These are phyloP conservation scores for Bolinopsis microptera DNA, from an alignment of 37 sponge, comb jelly and placozoan species.

Conservation along the genomic window DNA sequence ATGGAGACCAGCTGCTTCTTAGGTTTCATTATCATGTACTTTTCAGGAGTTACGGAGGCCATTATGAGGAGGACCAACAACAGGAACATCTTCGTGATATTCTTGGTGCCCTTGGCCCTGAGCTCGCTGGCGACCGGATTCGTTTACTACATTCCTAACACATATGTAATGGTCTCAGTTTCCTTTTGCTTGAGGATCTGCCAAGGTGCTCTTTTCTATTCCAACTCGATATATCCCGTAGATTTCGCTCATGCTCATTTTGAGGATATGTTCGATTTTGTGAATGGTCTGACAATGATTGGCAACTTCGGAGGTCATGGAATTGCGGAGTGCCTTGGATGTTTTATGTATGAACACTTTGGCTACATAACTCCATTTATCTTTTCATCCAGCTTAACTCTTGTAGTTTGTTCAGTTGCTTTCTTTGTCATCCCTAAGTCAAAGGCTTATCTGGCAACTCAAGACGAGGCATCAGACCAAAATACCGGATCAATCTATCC, in stretches of 20 bases:
- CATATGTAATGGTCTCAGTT: not conserved
- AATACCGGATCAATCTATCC: not conserved
- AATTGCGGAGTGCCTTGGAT: not conserved
- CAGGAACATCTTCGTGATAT: not conserved
- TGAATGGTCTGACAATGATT: not conserved
- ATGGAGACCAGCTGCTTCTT: not conserved
- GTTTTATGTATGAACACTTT: not conserved
- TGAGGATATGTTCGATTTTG: not conserved
- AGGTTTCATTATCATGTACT: not conserved
- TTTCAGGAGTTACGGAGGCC: not conserved
- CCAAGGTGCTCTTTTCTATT: not conserved
- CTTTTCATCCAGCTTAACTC: not conserved
- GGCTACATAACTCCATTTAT: not conserved
- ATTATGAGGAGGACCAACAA: not conserved
- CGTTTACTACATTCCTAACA: not conserved
- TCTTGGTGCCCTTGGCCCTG: not conserved
- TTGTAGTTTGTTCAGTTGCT: not conserved
- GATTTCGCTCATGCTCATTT: not conserved
- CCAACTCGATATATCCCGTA: not conserved
- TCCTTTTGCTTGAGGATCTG: not conserved
- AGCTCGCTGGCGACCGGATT: not conserved
- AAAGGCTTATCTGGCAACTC: not conserved
- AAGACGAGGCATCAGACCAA: not conserved
- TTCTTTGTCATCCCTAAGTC: not conserved
- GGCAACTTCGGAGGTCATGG: not conserved